Evolutionary conservation across 2,797 vertebrate species (phyloP), one percentile per base, ranked within the genome.

Genomic region (Limosa lapponica): DNA sequence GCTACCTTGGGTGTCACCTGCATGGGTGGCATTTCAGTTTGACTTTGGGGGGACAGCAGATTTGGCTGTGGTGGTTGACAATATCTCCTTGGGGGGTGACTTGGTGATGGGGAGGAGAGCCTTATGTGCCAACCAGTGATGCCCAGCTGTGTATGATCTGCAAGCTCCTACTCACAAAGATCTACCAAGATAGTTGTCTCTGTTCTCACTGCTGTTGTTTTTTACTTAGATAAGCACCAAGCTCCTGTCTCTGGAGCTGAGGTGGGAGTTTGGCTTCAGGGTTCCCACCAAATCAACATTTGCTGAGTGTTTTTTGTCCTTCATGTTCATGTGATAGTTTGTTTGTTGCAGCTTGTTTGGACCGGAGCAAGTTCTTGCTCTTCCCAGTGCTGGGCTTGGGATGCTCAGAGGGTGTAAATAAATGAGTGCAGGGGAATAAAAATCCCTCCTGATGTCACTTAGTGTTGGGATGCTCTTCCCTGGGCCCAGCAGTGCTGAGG

Each of bases 11-110:
- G 20, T 22, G 16, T 39, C 64, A 70, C 43, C n/a, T 62, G 9
- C 12, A 19, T 1, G 30, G 37, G 24, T 36, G 30, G 41, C 16
- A 16, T 69, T 57, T n/a, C 32, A 19, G 36, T 27, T 51, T 19
- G 55, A 39, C 8, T 30, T 17, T 1, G 10, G 1, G 10, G 23
- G 5, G 4, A 34, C 9, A 11, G 36, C 20, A 18, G 24, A 12
- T 62, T 25, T 37, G 48, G 22, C 48, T 37, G 41, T 16, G 23
- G 28, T 19, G 28, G 43, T 6, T 48, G 82, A 41, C 13, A 41
- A 7, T 2, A 1, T 16, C 19, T 62, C 36, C 34, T 20, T 11
- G 17, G 25, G 30, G 11, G 8, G 5, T 7, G 28, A n/a, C 24
- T 44, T 46, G 64, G 36, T 51, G 74, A n/a, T 12, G 27, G 61